Conservation (phyloP, 92 coral and sea anemone species). For the Meandrina meandrites region DNA sequence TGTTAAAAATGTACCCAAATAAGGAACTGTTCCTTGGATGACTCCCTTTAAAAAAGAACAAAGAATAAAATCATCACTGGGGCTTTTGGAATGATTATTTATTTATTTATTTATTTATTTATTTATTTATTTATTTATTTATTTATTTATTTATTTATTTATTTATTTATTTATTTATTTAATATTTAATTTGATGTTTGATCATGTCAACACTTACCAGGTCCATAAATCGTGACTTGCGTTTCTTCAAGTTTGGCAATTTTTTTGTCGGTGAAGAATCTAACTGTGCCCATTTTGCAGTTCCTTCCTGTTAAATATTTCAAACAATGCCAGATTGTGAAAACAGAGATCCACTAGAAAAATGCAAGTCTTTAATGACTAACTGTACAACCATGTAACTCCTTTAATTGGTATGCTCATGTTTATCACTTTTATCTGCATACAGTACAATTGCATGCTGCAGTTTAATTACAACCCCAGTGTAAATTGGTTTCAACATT, state of each 20-base stretch:
- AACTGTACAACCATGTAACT: background rate
- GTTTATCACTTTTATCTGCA: no score
- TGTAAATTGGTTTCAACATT: background rate
- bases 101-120: no score
- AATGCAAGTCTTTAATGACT: background rate
- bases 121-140: no score
- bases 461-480: background rate
- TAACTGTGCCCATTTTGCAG: constrained; percentile 84
- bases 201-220: constrained; percentile 32
- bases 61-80: background rate
- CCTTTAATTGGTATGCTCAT: background rate
- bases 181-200: background rate
- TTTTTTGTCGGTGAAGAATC: constrained; percentile 62
- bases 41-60: constrained; percentile 56
- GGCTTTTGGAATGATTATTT: no score
- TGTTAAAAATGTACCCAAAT: constrained; percentile 95
- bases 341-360: background rate
- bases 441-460: no score
- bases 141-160: no score
- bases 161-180: background rate
- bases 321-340: constrained; percentile 3
- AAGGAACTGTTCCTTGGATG: constrained; percentile 98
- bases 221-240: constrained; percentile 73
- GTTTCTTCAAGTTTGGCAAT: constrained; percentile 61
- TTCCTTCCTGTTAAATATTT: constrained; percentile 78